Evolutionary conservation across 2,797 vertebrate species (phyloP).

Genomic region (Okamejei kenojei): DNA sequence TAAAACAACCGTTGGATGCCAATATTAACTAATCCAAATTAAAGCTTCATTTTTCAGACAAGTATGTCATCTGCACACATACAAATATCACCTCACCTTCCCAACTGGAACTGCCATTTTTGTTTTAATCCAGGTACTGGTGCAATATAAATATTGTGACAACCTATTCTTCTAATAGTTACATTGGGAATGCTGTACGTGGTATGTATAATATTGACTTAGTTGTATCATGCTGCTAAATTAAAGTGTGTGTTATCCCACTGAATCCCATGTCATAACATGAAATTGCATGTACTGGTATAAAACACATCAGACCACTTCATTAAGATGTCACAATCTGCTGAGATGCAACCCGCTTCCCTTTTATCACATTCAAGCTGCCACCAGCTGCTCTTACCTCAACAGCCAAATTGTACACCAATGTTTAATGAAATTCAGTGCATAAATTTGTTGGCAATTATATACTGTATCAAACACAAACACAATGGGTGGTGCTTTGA

Average conservation of each 20-base stretch:
- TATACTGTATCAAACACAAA: not conserved
- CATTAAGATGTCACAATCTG: constrained; percentile 29
- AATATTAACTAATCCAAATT: not conserved
- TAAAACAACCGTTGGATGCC: not conserved
- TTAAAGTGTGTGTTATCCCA: not conserved
- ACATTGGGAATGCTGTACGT: no score
- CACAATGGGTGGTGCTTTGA: not conserved
- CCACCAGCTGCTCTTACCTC: constrained; percentile 11
- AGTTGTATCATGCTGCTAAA: not conserved
- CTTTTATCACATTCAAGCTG: constrained; percentile 22
- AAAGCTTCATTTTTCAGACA: not conserved
- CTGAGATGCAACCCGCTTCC: not conserved
- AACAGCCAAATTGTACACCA: not conserved
- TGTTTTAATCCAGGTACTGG: not conserved
- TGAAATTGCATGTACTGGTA: not conserved
- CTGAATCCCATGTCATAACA: not conserved
- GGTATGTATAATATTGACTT: not conserved
- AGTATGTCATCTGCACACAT: not conserved
- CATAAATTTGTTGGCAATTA: not conserved
- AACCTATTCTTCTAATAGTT: not conserved
- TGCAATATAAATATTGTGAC: constrained; percentile 24
- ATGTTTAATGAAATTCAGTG: not conserved
- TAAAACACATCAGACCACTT: not conserved
- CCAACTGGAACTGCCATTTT: not conserved
- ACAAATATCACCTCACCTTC: not conserved